Evolutionary conservation across 2,888 invertebrate genomes (phyloP), one percentile per base, ranked within the genome.

Genomic region (Thumatha senex): DNA sequence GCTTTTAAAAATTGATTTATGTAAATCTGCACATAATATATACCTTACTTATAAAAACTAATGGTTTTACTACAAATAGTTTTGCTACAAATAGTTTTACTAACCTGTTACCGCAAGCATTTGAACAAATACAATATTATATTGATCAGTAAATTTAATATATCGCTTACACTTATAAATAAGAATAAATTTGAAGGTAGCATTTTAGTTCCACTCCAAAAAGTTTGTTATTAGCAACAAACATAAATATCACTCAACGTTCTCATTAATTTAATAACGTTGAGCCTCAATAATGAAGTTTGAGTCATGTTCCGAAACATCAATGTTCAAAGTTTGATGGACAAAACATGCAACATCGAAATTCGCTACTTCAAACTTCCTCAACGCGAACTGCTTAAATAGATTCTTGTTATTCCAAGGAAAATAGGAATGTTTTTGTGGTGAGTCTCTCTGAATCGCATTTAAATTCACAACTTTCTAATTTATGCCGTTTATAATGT

Each of bases 241-340:
- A 48, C 43, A 43, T 39, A 40, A 58, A 58, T 43, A 64, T 58
- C 52, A 35, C 48, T 48, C 34, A 61, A 66, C 63, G 61, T 65
- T 47, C 42, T 50, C 48, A 65, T 65, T 56, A 61, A 61, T 56
- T n/a, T 51, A 63, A 58, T 54, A 61, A 56, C 61, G 53, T 45
- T 49, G 50, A 24, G 39, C 50, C 50, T 46, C 53, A 58, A 58
- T 66, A 58, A 61, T 54, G 41, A 66, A 67, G 63, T 63, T 66
- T 51, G 49, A 44, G 66, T 15, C 54, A 47, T 54, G 43, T 52
- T 54, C 36, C 36, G 39, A 39, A 66, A 55, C 59, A 55, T 55
- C 51, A 44, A 54, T 63, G 63, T 61, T 54, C 48, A 35, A 58
- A 67, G 45, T 65, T 66, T 66, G 61, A 61, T 67, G 56, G 53